Conservation (phyloP, 2,888 invertebrate species). For the Branchipolynoe longqiensis region DNA sequence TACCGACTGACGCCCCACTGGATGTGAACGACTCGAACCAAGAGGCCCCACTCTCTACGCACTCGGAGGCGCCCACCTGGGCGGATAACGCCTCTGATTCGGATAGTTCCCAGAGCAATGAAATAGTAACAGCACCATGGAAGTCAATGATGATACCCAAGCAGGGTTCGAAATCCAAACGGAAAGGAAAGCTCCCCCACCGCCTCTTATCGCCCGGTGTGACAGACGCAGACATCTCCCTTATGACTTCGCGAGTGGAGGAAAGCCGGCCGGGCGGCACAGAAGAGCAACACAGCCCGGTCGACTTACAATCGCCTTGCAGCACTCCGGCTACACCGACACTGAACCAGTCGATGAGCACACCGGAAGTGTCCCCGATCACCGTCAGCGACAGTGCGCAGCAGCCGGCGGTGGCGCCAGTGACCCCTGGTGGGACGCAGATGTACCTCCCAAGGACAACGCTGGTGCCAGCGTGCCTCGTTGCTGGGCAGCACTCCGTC, state of each 20-base stretch:
- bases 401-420: conserved; percentile 12
- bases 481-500: not conserved
- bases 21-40: not conserved
- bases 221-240: not conserved
- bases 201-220: conserved; percentile 36
- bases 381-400: conserved; percentile 7
- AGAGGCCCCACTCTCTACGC: conserved; percentile 59
- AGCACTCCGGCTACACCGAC: conserved; percentile 21
- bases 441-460: conserved; percentile 21
- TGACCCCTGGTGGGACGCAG: conserved; percentile 49
- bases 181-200: conserved; percentile 55
- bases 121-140: conserved; percentile 72
- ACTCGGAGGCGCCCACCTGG: conserved; percentile 62
- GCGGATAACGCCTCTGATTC: conserved; percentile 66
- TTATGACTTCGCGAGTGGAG: not conserved
- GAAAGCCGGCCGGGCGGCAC: not conserved
- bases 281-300: conserved; percentile 34
- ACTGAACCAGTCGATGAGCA: not conserved
- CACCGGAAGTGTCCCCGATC: conserved; percentile 16
- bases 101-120: conserved; percentile 58
- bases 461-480: conserved; percentile 33
- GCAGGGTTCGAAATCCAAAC: conserved; percentile 48
- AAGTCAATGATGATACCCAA: conserved; percentile 62
- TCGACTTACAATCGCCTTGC: not conserved
- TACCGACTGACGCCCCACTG: conserved; percentile 72